Evolutionary conservation across 2,797 vertebrate genomes (phyloP).

Genomic region (Odontamblyopus rebecca): DNA sequence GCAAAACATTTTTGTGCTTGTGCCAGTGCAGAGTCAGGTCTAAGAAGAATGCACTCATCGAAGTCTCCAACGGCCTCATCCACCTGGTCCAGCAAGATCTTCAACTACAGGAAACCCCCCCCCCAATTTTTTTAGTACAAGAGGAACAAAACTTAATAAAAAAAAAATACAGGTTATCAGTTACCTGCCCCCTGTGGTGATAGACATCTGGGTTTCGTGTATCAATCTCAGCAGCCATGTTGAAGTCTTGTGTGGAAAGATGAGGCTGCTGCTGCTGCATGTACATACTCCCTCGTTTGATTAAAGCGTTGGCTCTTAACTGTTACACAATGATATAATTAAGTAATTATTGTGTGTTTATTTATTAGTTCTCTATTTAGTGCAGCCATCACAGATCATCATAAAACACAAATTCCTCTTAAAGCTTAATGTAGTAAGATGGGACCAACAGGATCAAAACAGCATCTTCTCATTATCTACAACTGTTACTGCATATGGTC

Average conservation of each 20-base stretch:
- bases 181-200: conserved; percentile 96
- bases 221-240: conserved; percentile 94
- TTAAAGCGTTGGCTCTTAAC: conserved; percentile 94
- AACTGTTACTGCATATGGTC: neutral
- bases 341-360: neutral
- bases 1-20: conserved; percentile 99
- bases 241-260: conserved; percentile 94
- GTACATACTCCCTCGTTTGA: conserved; percentile 98
- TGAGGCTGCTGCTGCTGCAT: conserved; percentile 97
- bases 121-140: neutral
- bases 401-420: neutral
- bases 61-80: conserved; percentile 98
- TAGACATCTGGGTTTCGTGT: conserved; percentile 94
- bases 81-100: conserved; percentile 97
- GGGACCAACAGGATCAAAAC: neutral
- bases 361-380: too few relatives aligned
- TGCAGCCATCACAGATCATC: too few relatives aligned
- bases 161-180: neutral
- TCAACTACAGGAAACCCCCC: conserved; percentile 80
- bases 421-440: neutral
- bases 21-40: conserved; percentile 95
- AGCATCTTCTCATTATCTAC: neutral
- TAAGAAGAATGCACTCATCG: conserved; percentile 94
- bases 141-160: neutral
- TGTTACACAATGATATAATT: conserved; percentile 42